Conservation (phyloP, 2,888 invertebrate species). For the Saturnia pavonia region DNA sequence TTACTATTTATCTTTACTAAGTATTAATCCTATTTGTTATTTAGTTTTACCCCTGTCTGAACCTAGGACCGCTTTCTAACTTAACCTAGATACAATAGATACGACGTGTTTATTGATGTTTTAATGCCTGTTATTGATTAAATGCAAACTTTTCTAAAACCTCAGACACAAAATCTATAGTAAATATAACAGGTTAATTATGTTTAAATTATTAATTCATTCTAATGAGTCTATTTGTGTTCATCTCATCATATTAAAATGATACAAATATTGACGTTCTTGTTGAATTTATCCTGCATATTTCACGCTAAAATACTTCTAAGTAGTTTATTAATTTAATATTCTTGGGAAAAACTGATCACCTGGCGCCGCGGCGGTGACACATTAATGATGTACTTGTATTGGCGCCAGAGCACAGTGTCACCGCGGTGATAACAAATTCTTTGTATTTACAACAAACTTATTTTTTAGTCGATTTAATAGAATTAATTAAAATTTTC, state of each 20-base stretch:
- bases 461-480: background rate
- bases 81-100: background rate
- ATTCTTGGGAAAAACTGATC: background rate
- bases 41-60: no score
- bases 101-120: background rate
- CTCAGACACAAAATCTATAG: background rate
- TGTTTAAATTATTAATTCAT: background rate
- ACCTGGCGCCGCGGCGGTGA: slow-evolving; percentile 8
- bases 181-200: background rate
- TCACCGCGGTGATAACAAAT: background rate
- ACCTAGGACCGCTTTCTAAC: background rate
- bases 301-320: background rate
- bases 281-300: background rate
- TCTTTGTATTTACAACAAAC: background rate
- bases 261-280: background rate
- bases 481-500: slow-evolving; percentile 3
- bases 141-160: background rate
- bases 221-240: background rate
- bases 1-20: no score
- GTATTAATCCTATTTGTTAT: no score
- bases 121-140: background rate
- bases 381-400: background rate
- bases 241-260: background rate
- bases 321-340: slow-evolving; percentile 5
- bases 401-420: slow-evolving; percentile 3